Evolutionary conservation across 2,888 invertebrate genomes (phyloP).

Genomic region (Lochmaea crataegi): DNA sequence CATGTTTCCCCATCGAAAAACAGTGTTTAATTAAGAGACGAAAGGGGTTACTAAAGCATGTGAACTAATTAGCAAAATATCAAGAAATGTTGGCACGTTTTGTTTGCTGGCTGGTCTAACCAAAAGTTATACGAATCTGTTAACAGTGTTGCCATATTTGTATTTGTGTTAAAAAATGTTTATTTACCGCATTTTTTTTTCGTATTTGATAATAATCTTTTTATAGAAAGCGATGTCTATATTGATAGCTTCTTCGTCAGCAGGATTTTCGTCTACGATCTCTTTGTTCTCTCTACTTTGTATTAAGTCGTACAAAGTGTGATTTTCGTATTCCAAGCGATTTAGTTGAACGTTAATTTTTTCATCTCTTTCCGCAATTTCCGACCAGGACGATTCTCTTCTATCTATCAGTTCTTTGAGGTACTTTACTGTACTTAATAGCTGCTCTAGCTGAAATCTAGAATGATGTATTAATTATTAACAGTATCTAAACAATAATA

Average conservation of each 20-base stretch:
- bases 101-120: too few relatives aligned
- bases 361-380: conserved; percentile 50
- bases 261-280: not conserved
- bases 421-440: conserved; percentile 53
- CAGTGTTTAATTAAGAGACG: too few relatives aligned
- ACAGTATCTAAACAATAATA: too few relatives aligned
- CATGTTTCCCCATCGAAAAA: too few relatives aligned
- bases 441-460: conserved; percentile 53
- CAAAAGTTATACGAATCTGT: too few relatives aligned
- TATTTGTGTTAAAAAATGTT: too few relatives aligned
- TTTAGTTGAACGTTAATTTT: conserved; percentile 49
- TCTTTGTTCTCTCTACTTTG: conserved; percentile 23
- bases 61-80: too few relatives aligned
- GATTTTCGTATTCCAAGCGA: conserved; percentile 51
- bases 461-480: conserved; percentile 30
- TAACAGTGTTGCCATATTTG: not conserved
- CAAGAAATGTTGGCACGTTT: too few relatives aligned
- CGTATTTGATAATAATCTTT: conserved; percentile 57
- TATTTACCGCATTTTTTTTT: conserved; percentile 50
- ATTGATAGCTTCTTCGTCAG: conserved; percentile 2
- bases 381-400: conserved; percentile 53
- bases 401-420: conserved; percentile 55
- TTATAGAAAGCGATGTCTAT: conserved; percentile 46
- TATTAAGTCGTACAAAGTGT: conserved; percentile 43
- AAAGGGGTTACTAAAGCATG: too few relatives aligned